Evolutionary conservation across 2,888 invertebrate species (phyloP).

Genomic region (Dicyrtoma fusca): DNA sequence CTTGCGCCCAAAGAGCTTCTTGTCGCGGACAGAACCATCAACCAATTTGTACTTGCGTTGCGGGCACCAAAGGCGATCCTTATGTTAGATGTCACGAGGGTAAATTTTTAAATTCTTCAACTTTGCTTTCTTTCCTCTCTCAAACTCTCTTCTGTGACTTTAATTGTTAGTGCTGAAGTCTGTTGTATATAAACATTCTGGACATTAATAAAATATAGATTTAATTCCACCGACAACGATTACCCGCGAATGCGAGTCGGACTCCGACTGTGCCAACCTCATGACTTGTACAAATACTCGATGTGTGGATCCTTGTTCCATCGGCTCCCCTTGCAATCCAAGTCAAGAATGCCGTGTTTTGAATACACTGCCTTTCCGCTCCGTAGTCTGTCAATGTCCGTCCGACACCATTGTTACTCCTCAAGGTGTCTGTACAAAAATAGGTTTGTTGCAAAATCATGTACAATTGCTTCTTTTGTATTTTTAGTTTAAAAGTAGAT

Average conservation of each 20-base stretch:
- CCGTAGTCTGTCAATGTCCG: conserved; percentile 84
- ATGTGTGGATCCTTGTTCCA: conserved; percentile 77
- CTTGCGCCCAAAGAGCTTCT: conserved; percentile 77
- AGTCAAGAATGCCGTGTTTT: conserved; percentile 79
- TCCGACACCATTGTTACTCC: conserved; percentile 75
- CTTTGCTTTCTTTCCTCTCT: conserved; percentile 15
- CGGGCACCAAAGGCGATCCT: conserved; percentile 78
- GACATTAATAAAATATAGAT: conserved; percentile 23
- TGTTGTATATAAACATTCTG: conserved; percentile 14
- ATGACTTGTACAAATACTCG: conserved; percentile 76
- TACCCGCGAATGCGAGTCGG: conserved; percentile 71
- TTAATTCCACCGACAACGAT: conserved; percentile 27
- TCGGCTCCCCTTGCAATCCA: conserved; percentile 67
- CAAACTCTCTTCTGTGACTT: not conserved
- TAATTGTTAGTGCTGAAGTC: not conserved
- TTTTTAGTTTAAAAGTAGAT: not conserved
- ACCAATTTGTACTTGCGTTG: conserved; percentile 75
- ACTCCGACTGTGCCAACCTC: conserved; percentile 75
- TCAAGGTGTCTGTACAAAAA: conserved; percentile 71
- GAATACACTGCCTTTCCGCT: conserved; percentile 77
- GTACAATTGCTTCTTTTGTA: not conserved
- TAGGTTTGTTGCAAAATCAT: conserved; percentile 58
- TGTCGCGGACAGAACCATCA: conserved; percentile 77
- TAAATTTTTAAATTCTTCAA: conserved; percentile 15
- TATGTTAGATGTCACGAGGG: conserved; percentile 67